These are phyloP conservation scores for Epinotia ramella DNA, from an alignment of 2,888 invertebrate genomes.

Conservation along the genomic window DNA sequence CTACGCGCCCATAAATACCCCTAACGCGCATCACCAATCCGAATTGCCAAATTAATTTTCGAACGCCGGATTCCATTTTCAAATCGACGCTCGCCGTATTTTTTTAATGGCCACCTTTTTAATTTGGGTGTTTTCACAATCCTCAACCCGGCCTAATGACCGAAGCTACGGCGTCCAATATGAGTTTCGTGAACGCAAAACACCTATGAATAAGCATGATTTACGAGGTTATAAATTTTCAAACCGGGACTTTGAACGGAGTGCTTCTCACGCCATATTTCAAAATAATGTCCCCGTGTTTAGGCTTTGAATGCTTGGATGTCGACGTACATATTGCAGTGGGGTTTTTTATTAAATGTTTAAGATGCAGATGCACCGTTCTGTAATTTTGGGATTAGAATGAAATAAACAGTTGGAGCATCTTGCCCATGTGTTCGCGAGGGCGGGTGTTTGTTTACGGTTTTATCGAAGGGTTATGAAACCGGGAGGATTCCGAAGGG, in stretches of 20 bases:
- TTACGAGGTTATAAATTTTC: constrained; percentile 67
- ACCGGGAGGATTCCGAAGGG: constrained; percentile 14
- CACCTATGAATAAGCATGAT: constrained; percentile 68
- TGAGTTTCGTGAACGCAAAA: constrained; percentile 62
- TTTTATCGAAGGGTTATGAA: constrained; percentile 31
- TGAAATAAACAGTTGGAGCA: constrained; percentile 32
- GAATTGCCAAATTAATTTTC: constrained; percentile 39
- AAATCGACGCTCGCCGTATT: constrained; percentile 47
- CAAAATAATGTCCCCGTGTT: constrained; percentile 65
- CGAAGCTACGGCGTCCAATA: constrained; percentile 50
- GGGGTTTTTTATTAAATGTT: constrained; percentile 38
- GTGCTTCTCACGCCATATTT: constrained; percentile 65
- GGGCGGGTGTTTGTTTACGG: constrained; percentile 36
- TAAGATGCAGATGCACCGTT: constrained; percentile 38
- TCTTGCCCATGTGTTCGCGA: constrained; percentile 30
- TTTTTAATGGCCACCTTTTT: constrained; percentile 46
- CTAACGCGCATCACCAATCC: constrained; percentile 32
- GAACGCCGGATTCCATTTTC: constrained; percentile 47
- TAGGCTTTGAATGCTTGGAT: constrained; percentile 54
- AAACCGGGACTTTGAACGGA: constrained; percentile 60
- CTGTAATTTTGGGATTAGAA: constrained; percentile 30
- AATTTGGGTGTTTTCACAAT: constrained; percentile 45
- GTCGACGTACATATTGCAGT: constrained; percentile 35
- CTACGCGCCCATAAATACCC: constrained; percentile 41
- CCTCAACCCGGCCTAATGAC: constrained; percentile 49